Base-by-base conservation (phyloP, 2,888 invertebrate genomes). In the Drosophila affinis region DNA sequence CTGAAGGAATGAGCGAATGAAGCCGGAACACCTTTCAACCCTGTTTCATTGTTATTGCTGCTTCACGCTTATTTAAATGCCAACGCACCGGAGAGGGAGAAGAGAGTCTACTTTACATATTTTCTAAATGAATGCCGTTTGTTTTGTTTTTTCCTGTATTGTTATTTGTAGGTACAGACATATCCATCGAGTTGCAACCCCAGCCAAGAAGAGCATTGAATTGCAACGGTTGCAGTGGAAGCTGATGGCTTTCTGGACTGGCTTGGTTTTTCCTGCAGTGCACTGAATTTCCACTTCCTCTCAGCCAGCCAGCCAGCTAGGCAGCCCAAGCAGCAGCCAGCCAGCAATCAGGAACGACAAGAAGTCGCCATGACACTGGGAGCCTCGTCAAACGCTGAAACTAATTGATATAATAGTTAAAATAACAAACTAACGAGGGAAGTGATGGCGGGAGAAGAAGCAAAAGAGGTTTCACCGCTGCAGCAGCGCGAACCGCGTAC, bases 351-450 rank as follows among this genome's bases (percentile, higher is more conserved):
- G 64, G 48, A 48, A 45, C 64, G 63, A 79, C 62, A 63, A 60
- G 75, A 64, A 61, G 70, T 63, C 64, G 74, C 34, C 34, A 34
- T 34, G 34, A 34, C 34, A 34, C 34, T 34, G 34, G 34, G 12
- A 34, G 34, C 60, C 71, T 72, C 77, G 85, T 83, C 88, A 88
- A 84, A 84, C 67, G 75, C 73, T 80, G 78, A 76, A 84, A 86
- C 83, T 84, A 84, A 84, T 84, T 84, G 83, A 84, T 84, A 88
- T 84, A 84, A 84, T 84, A 84, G 83, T 84, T 84, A 88, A 84
- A 84, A 84, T 88, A 84, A 83, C 88, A 76, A 88, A 80, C 83
- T 84, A 84, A 88, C 83, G 87, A 88, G 83, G 78, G 72, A 76
- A 68, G 70, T 73, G 78, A 62, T 52, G 62, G 12, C 9, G 63